phyloP scores from a whole-genome alignment of 2,797 vertebrate genomes.

The Notolepis coatsorum region DNA sequence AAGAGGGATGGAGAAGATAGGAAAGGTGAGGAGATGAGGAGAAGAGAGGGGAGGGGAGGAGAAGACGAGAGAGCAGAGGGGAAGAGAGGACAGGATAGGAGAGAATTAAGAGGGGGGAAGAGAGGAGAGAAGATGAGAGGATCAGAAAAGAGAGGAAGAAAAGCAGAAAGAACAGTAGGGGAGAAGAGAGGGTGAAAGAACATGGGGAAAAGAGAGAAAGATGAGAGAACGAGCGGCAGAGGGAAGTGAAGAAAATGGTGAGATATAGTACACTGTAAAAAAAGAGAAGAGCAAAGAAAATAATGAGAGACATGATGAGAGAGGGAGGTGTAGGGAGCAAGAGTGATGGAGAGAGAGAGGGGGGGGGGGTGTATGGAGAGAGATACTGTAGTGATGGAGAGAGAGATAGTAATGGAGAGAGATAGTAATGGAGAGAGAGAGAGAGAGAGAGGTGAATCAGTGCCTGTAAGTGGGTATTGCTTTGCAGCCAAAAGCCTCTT shows the following conservation, averaged over 20 bases:
- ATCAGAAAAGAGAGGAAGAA: no score
- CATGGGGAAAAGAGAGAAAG: background rate
- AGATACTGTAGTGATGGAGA: background rate
- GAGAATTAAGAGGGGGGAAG: background rate
- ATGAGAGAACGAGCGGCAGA: no score
- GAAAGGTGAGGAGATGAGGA: background rate
- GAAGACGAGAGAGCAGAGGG: no score
- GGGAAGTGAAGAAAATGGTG: no score
- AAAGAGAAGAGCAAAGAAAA: background rate
- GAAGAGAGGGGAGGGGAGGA: background rate
- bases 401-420: background rate
- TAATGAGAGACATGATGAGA: constrained; percentile 3
- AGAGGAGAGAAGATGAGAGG: background rate
- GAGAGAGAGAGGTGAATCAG: constrained; percentile 10
- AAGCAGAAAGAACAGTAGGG: constrained; percentile 1
- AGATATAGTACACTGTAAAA: no score
- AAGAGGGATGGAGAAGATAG: background rate
- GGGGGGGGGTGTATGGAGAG: background rate
- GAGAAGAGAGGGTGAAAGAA: background rate
- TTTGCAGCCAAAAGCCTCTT: constrained; percentile 51
- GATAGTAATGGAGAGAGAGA: background rate
- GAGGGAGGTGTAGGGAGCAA: background rate
- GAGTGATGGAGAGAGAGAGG: background rate
- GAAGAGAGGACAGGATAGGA: background rate
- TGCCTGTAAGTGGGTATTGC: constrained; percentile 42